Evolutionary conservation across 92 coral and sea anemone species (phyloP), one percentile per base, ranked within the genome.

Genomic region (Epizoanthus scotinus): DNA sequence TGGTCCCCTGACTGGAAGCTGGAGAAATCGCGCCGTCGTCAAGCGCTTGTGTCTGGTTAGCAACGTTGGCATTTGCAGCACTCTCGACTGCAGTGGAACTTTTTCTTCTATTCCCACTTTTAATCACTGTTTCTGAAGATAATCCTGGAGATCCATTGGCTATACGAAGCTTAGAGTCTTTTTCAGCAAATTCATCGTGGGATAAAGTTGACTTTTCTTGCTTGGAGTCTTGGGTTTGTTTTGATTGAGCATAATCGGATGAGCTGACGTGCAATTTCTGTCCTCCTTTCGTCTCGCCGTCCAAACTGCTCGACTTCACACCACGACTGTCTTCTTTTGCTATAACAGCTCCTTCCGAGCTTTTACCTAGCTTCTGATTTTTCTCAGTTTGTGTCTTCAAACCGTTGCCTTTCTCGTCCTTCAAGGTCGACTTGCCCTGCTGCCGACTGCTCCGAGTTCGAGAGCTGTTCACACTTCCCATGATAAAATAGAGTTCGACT

Each of bases 261-360:
- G 5, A 29, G 31, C n/a, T 17, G 38, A 20, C 18, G 6, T 27
- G 65, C 27, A 31, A 60, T 52, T 26, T n/a, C 53, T 8, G 13
- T 65, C 22, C 85, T 27, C 24, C 60, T 14, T 56, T 58, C 55
- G 59, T 53, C 60, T 77, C 64, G 3, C 56, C 55, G n/a, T 62
- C 82, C 58, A 87, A 9, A 68, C 78, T 69, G 12, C 86, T 78
- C 50, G 75, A 55, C 57, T 84, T 87, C 20, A 68, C 70, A 38
- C 67, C 81, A 53, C 86, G 77, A 53, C 94, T 92, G 50, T 92
- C 94, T 68, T 78, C 86, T 60, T 90, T 87, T 70, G 90, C 90
- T 78, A 83, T 38, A 38, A 12, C 63, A 26, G 27, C 7, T 25
- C 15, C 54, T 31, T 34, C 61, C 24, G 47, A 28, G 6, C 21